phyloP scores from a whole-genome alignment of 2,113 vertebrate genomes.

The Pao palembangensis region DNA sequence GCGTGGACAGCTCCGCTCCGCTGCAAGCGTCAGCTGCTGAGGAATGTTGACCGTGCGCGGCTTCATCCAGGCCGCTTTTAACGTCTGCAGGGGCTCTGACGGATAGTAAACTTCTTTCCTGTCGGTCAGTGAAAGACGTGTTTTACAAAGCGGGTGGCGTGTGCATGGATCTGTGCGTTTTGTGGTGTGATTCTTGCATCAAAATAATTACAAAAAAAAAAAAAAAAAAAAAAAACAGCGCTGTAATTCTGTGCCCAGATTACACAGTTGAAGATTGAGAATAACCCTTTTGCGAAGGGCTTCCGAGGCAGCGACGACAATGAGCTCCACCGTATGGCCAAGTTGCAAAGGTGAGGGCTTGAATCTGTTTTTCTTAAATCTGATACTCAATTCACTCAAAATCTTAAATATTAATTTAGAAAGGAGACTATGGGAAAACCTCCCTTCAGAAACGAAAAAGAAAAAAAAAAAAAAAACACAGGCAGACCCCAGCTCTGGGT shows the following conservation, averaged over 20 bases:
- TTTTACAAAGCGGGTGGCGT: slow-evolving; percentile 6
- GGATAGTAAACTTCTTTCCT: slow-evolving; percentile 37
- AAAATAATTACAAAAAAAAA: slow-evolving; percentile 6
- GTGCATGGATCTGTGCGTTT: neutral
- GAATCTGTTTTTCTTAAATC: neutral
- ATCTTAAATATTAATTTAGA: too few species aligned
- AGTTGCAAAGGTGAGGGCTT: slow-evolving; percentile 83
- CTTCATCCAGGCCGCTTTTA: slow-evolving; percentile 32
- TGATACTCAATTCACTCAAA: too few species aligned
- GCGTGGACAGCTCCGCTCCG: slow-evolving; percentile 47
- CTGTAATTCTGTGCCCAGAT: slow-evolving; percentile 68
- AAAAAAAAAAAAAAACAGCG: neutral
- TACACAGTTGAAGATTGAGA: slow-evolving; percentile 94
- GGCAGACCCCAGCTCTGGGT: neutral
- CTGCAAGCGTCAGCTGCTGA: slow-evolving; percentile 44
- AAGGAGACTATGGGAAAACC: too few species aligned
- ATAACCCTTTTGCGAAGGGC: slow-evolving; percentile 95
- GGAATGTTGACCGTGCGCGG: slow-evolving; percentile 55
- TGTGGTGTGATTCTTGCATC: neutral
- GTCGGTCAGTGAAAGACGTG: slow-evolving; percentile 17
- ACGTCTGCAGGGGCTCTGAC: slow-evolving; percentile 45
- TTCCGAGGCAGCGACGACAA: slow-evolving; percentile 93
- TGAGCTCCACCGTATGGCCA: slow-evolving; percentile 89
- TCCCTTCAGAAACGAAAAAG: too few species aligned
- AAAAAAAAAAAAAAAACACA: too few species aligned